A percentile compares a stretch with the other conserved stretches of the same genome.
These are phyloP conservation scores for Macrochelys suwanniensis DNA, from an alignment of 2,797 vertebrate genomes.

Conservation along the genomic window DNA sequence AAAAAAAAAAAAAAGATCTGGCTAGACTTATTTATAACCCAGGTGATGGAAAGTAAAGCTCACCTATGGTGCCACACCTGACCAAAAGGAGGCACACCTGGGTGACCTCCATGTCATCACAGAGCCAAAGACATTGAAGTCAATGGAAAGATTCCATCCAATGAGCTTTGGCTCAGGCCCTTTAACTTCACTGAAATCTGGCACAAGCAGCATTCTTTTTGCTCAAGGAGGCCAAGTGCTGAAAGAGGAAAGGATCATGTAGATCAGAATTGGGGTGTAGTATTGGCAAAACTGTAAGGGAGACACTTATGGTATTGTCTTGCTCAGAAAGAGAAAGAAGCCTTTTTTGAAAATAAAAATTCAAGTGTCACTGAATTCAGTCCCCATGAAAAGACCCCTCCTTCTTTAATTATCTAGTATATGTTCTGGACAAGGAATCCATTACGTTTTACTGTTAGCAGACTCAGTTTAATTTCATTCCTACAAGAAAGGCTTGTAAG, in stretches of 20 bases:
- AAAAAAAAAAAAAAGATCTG: too few relatives aligned
- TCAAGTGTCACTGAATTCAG: slow-evolving; percentile 26
- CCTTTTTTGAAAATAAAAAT: not conserved
- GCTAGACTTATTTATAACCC: too few relatives aligned
- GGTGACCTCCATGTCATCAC: not conserved
- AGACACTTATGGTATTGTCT: not conserved
- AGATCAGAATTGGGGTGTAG: not conserved
- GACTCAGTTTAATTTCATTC: slow-evolving; percentile 13
- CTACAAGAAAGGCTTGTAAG: not conserved
- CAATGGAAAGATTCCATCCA: not conserved
- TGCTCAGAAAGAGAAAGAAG: not conserved
- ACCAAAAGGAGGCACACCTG: not conserved
- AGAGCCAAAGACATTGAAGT: not conserved
- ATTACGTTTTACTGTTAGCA: slow-evolving; percentile 39
- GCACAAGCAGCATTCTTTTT: not conserved
- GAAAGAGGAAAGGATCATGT: not conserved
- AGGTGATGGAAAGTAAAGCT: too few relatives aligned
- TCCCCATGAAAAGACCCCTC: not conserved
- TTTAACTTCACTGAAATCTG: not conserved
- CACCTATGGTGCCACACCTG: not conserved
- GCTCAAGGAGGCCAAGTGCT: not conserved
- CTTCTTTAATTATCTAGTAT: slow-evolving; percentile 24
- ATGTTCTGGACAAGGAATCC: not conserved
- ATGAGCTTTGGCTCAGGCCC: not conserved
- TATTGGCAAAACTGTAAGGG: not conserved